These are phyloP conservation scores for Acropora yongei DNA, from an alignment of 64 coral and sea anemone species.

Conservation along the genomic window DNA sequence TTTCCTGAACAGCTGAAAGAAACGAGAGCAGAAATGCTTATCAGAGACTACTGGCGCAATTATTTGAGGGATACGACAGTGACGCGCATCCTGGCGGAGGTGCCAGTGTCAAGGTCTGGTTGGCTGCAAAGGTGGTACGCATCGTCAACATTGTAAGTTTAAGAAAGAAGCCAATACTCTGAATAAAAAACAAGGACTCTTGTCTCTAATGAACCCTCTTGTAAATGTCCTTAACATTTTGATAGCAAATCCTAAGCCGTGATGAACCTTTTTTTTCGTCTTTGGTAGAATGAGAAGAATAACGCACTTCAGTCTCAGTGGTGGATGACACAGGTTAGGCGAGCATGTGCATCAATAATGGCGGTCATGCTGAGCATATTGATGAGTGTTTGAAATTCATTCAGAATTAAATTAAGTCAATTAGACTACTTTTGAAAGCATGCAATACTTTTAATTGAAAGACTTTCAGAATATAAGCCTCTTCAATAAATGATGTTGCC, in stretches of 20 bases:
- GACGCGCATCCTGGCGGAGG: constrained; percentile 76
- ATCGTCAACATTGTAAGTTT: constrained; percentile 81
- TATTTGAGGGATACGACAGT: constrained; percentile 68
- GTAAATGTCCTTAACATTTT: background rate
- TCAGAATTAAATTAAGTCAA: too few species aligned
- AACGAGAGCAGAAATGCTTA: constrained; percentile 8
- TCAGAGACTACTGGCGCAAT: constrained; percentile 57
- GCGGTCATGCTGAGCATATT: background rate
- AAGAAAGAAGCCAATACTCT: background rate
- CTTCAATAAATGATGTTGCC: too few species aligned
- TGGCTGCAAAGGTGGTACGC: constrained; percentile 82
- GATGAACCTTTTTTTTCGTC: background rate
- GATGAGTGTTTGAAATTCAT: too few species aligned
- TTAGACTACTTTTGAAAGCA: too few species aligned
- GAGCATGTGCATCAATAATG: background rate
- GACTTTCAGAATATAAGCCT: too few species aligned
- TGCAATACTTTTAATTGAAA: too few species aligned
- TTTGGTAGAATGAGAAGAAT: constrained; percentile 49
- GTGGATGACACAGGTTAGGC: constrained; percentile 81
- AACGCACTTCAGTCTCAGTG: constrained; percentile 73
- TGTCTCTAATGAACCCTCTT: background rate
- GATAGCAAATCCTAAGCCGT: background rate
- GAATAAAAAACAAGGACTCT: background rate
- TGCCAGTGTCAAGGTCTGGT: constrained; percentile 62
- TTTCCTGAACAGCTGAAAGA: background rate